Conservation (phyloP, 2,113 vertebrate species). For the Lasiurus borealis region DNA sequence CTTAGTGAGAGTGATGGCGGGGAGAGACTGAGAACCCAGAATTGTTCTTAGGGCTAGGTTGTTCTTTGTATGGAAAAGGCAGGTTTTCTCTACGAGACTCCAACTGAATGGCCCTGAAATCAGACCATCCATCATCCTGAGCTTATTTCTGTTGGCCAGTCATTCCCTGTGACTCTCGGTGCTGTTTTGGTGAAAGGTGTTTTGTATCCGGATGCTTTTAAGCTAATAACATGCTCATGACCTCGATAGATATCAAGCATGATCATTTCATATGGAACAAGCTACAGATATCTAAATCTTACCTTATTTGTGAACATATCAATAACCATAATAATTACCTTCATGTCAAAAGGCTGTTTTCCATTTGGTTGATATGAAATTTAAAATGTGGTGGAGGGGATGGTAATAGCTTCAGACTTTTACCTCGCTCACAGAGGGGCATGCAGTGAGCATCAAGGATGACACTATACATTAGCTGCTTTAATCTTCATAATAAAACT, state of each 20-base stretch:
- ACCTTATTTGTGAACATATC: not conserved
- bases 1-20: not conserved
- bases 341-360: not conserved
- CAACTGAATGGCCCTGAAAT: not conserved
- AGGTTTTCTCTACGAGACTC: not conserved
- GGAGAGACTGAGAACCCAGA: not conserved
- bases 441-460: not conserved
- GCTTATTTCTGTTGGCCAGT: not conserved
- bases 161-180: not conserved
- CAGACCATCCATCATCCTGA: not conserved
- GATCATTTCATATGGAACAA: slow-evolving; percentile 6
- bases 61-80: not conserved
- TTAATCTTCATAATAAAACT: not conserved
- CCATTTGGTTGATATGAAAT: not conserved
- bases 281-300: not conserved
- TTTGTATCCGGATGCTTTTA: slow-evolving; percentile 13
- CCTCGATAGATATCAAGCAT: not conserved
- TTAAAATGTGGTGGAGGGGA: not conserved
- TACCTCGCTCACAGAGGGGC: not conserved
- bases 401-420: not conserved
- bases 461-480: not conserved
- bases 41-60: not conserved
- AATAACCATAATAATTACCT: not conserved
- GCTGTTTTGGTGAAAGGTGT: not conserved
- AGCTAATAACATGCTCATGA: not conserved